Conservation (phyloP, 2,888 invertebrate species). For the Heliconius sara region DNA sequence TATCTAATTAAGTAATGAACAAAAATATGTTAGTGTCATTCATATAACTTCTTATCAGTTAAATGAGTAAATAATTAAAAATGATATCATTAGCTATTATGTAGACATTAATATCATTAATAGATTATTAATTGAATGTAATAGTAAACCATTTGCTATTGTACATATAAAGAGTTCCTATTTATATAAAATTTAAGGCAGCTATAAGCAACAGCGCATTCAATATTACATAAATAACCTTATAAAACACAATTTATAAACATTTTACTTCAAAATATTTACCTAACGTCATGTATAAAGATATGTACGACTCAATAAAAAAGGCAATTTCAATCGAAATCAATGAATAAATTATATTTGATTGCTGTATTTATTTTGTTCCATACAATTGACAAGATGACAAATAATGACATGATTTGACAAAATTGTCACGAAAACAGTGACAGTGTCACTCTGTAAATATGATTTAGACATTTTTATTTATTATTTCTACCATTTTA, state of each 20-base stretch:
- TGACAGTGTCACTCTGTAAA: conserved; percentile 52
- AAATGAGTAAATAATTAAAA: neutral
- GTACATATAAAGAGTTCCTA: neutral
- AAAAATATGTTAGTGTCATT: neutral
- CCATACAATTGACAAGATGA: conserved; percentile 46
- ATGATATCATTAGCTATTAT: neutral
- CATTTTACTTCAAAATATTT: neutral
- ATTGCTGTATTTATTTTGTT: neutral
- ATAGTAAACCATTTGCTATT: neutral
- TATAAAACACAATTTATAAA: neutral
- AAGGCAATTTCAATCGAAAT: neutral
- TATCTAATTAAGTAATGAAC: neutral
- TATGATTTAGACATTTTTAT: conserved; percentile 10
- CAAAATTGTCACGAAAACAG: conserved; percentile 53
- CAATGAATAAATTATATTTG: conserved; percentile 6
- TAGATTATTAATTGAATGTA: neutral
- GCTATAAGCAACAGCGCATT: neutral
- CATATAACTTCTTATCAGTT: neutral
- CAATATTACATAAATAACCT: conserved; percentile 1
- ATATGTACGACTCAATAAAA: neutral
- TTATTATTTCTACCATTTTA: conserved; percentile 20
- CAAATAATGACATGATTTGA: conserved; percentile 51
- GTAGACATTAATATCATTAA: neutral
- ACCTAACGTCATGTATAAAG: neutral
- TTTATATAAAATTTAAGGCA: neutral